A percentile compares a stretch with the other conserved stretches of the same genome.
phyloP scores from a whole-genome alignment of 2,888 invertebrate species.

The Pomacea canaliculata region DNA sequence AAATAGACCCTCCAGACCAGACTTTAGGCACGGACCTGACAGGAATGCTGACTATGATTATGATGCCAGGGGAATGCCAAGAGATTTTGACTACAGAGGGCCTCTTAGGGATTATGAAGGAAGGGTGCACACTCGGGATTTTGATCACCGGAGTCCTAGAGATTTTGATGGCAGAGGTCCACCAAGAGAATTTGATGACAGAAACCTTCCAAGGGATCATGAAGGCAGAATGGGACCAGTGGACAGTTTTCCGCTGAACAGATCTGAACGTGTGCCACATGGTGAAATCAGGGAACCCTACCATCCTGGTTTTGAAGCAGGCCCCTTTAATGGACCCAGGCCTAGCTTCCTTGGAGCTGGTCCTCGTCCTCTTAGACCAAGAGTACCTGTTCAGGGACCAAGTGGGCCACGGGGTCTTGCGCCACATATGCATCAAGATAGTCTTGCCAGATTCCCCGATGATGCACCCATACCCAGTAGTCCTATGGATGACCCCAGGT shows the following conservation, averaged over 20 bases:
- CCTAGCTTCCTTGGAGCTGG: slow-evolving; percentile 1
- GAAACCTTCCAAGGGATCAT: slow-evolving; percentile 20
- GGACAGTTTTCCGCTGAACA: neutral
- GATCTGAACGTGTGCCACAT: neutral
- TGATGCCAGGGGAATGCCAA: slow-evolving; percentile 24
- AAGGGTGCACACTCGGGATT: slow-evolving; percentile 24
- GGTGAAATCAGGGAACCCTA: neutral
- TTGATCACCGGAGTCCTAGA: slow-evolving; percentile 21
- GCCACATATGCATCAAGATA: slow-evolving; percentile 8
- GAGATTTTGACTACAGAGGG: slow-evolving; percentile 11
- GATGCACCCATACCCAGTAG: slow-evolving; percentile 10
- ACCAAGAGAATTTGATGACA: slow-evolving; percentile 20
- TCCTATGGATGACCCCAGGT: slow-evolving; percentile 49
- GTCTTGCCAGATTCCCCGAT: neutral
- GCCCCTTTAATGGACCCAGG: slow-evolving; percentile 15
- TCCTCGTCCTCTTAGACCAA: slow-evolving; percentile 12
- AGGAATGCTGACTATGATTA: slow-evolving; percentile 13
- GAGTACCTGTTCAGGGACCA: neutral
- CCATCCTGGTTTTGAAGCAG: slow-evolving; percentile 9
- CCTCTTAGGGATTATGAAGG: slow-evolving; percentile 27
- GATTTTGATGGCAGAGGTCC: slow-evolving; percentile 25
- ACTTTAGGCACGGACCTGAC: neutral
- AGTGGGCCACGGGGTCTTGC: neutral
- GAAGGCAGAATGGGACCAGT: slow-evolving; percentile 12
- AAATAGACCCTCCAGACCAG: neutral